Percentiles rank a stretch among this genome's conserved stretches.
phyloP scores from a whole-genome alignment of 2,797 vertebrate species.

The Salmo trutta region DNA sequence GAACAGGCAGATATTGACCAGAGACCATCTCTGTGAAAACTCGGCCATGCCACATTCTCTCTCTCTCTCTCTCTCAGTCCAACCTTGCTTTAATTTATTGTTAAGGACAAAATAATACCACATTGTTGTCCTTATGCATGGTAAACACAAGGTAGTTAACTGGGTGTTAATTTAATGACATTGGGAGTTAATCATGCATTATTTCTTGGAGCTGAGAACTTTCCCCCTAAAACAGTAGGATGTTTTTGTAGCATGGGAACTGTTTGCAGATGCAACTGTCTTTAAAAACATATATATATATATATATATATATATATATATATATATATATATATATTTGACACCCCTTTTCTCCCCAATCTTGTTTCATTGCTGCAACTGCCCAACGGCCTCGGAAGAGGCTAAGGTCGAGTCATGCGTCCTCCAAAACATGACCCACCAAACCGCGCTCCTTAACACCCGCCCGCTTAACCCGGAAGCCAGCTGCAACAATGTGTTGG shows the following conservation, averaged over 20 bases:
- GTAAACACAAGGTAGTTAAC: neutral
- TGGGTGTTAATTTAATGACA: slow-evolving; percentile 8
- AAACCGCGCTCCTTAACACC: no score
- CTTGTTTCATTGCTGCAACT: no score
- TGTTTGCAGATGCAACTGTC: neutral
- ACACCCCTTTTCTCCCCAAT: no score
- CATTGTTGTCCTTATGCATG: neutral
- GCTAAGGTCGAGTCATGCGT: no score
- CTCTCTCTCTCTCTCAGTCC: slow-evolving; percentile 8
- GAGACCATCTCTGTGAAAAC: neutral
- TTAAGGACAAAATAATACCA: neutral
- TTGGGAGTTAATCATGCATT: neutral
- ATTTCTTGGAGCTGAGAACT: neutral
- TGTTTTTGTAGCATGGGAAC: neutral
- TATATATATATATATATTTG: no score
- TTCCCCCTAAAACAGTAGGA: neutral
- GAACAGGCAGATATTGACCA: slow-evolving; percentile 39
- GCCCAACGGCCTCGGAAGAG: no score
- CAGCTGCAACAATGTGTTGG: no score
- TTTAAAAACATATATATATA: no score
- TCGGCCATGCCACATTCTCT: neutral
- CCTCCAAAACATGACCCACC: no score
- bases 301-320: no score
- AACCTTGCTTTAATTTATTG: neutral
- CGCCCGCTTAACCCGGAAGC: no score